Evolutionary conservation across 1,140 invertebrate genomes (phyloP).

Genomic region (Neodiprion pinetum): DNA sequence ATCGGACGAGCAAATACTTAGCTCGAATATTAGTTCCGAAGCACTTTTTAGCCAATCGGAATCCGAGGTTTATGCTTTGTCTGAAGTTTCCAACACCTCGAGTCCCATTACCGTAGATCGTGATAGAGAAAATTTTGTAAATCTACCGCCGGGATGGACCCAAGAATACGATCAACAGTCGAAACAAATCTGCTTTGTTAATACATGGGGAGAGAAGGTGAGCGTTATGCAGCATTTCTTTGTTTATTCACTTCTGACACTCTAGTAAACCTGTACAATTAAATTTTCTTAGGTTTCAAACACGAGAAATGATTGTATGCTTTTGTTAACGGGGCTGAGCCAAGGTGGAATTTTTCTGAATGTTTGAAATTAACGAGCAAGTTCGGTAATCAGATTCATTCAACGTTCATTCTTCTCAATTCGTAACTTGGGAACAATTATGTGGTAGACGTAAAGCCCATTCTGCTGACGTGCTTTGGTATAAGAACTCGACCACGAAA

Average conservation of each 20-base stretch:
- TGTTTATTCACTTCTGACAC: too few relatives aligned
- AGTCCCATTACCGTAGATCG: slow-evolving; percentile 33
- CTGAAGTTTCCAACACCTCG: slow-evolving; percentile 30
- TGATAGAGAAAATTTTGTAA: slow-evolving; percentile 39
- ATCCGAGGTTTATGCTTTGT: slow-evolving; percentile 33
- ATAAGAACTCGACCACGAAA: not conserved
- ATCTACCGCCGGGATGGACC: slow-evolving; percentile 48
- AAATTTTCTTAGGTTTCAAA: too few relatives aligned
- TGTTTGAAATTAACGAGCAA: too few relatives aligned
- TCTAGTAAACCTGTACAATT: too few relatives aligned
- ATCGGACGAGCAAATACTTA: slow-evolving; percentile 43
- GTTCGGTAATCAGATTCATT: too few relatives aligned
- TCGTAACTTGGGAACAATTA: too few relatives aligned
- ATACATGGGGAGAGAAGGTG: slow-evolving; percentile 46
- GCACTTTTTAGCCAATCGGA: slow-evolving; percentile 32
- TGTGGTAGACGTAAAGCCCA: too few relatives aligned
- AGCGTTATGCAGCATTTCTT: not conserved
- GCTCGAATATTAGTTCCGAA: slow-evolving; percentile 38
- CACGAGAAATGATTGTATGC: too few relatives aligned
- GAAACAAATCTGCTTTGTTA: slow-evolving; percentile 47
- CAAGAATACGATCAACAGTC: slow-evolving; percentile 44
- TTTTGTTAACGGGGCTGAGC: too few relatives aligned
- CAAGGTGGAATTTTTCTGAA: too few relatives aligned
- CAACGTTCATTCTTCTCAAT: too few relatives aligned
- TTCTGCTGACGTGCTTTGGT: not conserved